Evolutionary conservation across 1,140 invertebrate species (phyloP).

Genomic region (Polypedilum vanderplanki): DNA sequence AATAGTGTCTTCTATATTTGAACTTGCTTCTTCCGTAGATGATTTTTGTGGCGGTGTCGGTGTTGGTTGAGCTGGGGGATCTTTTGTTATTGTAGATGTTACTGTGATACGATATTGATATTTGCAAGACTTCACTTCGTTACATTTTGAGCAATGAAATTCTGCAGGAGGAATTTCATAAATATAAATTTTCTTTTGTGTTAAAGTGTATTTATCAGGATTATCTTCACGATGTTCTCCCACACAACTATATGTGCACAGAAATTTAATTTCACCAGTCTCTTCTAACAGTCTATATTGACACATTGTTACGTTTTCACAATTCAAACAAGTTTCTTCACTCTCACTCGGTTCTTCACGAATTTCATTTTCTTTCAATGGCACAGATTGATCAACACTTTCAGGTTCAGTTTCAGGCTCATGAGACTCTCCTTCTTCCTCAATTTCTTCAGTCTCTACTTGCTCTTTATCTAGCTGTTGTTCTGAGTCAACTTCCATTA

Average conservation of each 20-base stretch:
- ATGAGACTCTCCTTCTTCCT: slow-evolving; percentile 42
- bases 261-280: slow-evolving; percentile 36
- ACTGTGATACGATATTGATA: slow-evolving; percentile 34
- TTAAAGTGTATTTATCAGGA: slow-evolving; percentile 39
- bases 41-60: no score
- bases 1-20: no score
- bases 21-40: no score
- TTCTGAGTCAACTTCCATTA: slow-evolving; percentile 26
- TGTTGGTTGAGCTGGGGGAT: background rate
- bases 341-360: slow-evolving; percentile 34
- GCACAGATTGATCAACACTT: slow-evolving; percentile 33
- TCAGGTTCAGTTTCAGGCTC: slow-evolving; percentile 39
- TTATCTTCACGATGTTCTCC: slow-evolving; percentile 37
- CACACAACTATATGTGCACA: slow-evolving; percentile 42
- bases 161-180: slow-evolving; percentile 42
- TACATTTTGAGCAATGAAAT: slow-evolving; percentile 37
- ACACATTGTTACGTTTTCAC: slow-evolving; percentile 38
- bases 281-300: slow-evolving; percentile 38
- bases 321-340: slow-evolving; percentile 39
- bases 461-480: no score
- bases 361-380: slow-evolving; percentile 41
- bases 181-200: slow-evolving; percentile 43
- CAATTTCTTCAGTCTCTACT: slow-evolving; percentile 36
- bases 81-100: background rate
- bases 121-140: slow-evolving; percentile 37